phyloP scores from a whole-genome alignment of 2,113 vertebrate species.

The Alethe castanea region DNA sequence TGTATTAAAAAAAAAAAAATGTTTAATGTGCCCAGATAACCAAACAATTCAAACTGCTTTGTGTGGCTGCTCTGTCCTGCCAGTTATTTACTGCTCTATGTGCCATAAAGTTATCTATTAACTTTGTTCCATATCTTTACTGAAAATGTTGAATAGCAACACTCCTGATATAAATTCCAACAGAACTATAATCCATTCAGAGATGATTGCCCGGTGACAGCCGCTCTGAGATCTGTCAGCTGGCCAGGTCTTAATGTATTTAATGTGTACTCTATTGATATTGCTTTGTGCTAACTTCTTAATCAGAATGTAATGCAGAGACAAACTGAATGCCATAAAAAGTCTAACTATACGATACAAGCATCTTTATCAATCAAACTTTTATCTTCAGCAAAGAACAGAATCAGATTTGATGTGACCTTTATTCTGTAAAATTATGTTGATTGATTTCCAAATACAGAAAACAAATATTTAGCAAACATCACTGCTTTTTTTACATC shows the following conservation, averaged over 20 bases:
- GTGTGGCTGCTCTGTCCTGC: conserved; percentile 13
- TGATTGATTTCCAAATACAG: conserved; percentile 18
- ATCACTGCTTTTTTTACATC: not conserved
- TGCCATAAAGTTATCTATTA: conserved; percentile 55
- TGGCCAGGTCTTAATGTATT: conserved; percentile 59
- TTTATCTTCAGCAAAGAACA: conserved; percentile 14
- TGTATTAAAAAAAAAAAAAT: not conserved
- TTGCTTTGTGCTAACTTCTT: conserved; percentile 48
- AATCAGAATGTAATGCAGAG: conserved; percentile 32
- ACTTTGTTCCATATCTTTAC: conserved; percentile 29
- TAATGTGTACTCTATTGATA: conserved; percentile 48
- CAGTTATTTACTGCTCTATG: not conserved
- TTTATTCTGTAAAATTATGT: conserved; percentile 4
- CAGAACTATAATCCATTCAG: conserved; percentile 17
- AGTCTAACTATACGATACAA: not conserved
- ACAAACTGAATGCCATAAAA: conserved; percentile 13
- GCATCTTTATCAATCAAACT: conserved; percentile 17
- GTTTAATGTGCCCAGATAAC: not conserved
- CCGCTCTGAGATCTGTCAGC: conserved; percentile 38
- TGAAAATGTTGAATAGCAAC: conserved; percentile 48
- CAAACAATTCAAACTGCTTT: not conserved
- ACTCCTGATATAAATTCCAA: conserved; percentile 35
- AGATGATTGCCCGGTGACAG: conserved; percentile 8
- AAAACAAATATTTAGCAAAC: conserved; percentile 12
- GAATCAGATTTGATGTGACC: conserved; percentile 21